phyloP scores from a whole-genome alignment of 2,797 vertebrate genomes.

The Notolepis coatsorum region DNA sequence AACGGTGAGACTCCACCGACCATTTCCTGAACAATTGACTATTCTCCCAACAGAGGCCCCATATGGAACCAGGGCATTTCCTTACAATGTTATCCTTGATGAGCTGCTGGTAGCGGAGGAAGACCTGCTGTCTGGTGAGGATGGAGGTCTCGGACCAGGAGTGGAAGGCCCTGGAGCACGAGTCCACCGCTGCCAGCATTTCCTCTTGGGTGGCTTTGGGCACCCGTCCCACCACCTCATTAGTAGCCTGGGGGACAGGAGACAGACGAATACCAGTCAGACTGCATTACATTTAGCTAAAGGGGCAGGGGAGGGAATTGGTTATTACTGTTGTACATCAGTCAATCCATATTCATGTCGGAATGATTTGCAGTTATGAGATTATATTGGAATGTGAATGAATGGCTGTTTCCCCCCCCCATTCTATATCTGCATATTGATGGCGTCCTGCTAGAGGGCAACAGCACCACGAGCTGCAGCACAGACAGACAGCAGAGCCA shows the following conservation, averaged over 20 bases:
- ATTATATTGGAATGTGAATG: constrained; percentile 10
- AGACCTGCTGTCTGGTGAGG: constrained; percentile 93
- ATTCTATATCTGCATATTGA: constrained; percentile 22
- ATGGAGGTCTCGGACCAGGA: constrained; percentile 94
- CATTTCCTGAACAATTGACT: neutral
- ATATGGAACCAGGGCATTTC: neutral
- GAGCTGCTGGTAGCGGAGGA: constrained; percentile 96
- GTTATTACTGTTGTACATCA: constrained; percentile 16
- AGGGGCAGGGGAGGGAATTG: constrained; percentile 26
- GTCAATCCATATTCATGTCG: constrained; percentile 43
- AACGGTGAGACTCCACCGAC: too few relatives aligned
- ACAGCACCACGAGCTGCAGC: neutral
- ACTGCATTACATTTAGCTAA: constrained; percentile 19
- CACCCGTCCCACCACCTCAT: constrained; percentile 91
- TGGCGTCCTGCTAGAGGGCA: constrained; percentile 13
- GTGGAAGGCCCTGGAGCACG: constrained; percentile 88
- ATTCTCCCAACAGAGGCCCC: too few relatives aligned
- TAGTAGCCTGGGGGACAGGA: constrained; percentile 87
- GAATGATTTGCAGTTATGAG: neutral
- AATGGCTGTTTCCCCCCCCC: constrained; percentile 19
- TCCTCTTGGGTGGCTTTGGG: constrained; percentile 93
- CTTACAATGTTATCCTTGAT: constrained; percentile 98
- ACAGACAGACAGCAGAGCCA: neutral
- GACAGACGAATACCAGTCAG: neutral
- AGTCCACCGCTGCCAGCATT: constrained; percentile 92